A percentile compares a stretch with the other conserved stretches of the same genome.
Evolutionary conservation across 2,113 vertebrate species (phyloP).

Genomic region (Hiodon alosoides): DNA sequence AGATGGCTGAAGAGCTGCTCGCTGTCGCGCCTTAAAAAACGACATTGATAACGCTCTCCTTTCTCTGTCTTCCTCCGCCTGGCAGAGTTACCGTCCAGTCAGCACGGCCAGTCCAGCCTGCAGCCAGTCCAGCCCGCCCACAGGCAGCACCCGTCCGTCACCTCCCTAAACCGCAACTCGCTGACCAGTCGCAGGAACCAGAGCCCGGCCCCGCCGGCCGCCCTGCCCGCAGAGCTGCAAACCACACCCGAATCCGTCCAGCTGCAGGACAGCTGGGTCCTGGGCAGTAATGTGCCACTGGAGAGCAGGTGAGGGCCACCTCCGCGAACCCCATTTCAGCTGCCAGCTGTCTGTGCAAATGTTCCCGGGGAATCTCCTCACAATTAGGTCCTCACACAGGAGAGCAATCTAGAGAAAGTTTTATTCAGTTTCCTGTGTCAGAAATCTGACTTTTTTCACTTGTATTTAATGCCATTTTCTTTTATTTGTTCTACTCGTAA

Average conservation of each 20-base stretch:
- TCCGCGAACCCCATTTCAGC: too few species aligned
- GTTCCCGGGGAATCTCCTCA: too few species aligned
- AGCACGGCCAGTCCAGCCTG: slow-evolving; percentile 82
- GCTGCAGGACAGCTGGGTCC: slow-evolving; percentile 99
- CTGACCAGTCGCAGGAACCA: slow-evolving; percentile 95
- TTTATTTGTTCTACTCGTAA: too few species aligned
- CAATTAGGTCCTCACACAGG: not conserved
- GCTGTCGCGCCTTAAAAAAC: not conserved
- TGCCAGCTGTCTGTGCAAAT: not conserved
- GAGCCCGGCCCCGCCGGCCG: slow-evolving; percentile 89
- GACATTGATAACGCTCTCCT: slow-evolving; percentile 33
- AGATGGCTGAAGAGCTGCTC: slow-evolving; percentile 28
- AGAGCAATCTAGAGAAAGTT: not conserved
- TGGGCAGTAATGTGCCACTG: slow-evolving; percentile 98
- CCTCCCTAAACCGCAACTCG: slow-evolving; percentile 88
- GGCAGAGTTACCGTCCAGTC: slow-evolving; percentile 83
- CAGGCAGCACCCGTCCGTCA: slow-evolving; percentile 90
- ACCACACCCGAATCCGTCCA: slow-evolving; percentile 98
- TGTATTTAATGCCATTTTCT: too few species aligned
- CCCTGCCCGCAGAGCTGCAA: slow-evolving; percentile 95
- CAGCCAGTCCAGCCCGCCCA: slow-evolving; percentile 84
- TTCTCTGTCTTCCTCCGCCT: slow-evolving; percentile 15
- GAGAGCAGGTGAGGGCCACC: slow-evolving; percentile 84
- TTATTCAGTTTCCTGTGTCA: not conserved
- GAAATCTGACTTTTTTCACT: too few species aligned